A percentile compares a stretch with the other conserved stretches of the same genome.
These are phyloP conservation scores for Neogobius melanostomus DNA, from an alignment of 2,113 vertebrate genomes.

Conservation along the genomic window DNA sequence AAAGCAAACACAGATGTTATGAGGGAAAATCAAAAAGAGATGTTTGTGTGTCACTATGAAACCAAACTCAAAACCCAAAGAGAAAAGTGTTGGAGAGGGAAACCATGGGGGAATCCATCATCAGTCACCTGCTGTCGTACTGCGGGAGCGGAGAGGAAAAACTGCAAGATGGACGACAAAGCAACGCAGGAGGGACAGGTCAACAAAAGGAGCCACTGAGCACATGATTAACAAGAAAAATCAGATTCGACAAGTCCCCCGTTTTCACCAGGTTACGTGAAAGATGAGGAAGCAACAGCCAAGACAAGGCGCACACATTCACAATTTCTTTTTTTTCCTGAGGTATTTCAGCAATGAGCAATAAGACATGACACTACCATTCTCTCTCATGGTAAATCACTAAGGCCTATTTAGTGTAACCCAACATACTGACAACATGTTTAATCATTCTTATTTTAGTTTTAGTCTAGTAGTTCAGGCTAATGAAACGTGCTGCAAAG, in stretches of 20 bases:
- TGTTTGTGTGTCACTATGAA: slow-evolving; percentile 60
- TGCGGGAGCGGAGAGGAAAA: slow-evolving; percentile 95
- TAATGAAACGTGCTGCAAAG: too few species aligned
- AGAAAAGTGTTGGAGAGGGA: slow-evolving; percentile 29
- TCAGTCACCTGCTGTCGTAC: slow-evolving; percentile 96
- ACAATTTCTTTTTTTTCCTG: too few species aligned
- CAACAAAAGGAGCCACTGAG: slow-evolving; percentile 52
- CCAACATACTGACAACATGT: too few species aligned
- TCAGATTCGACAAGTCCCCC: slow-evolving; percentile 8
- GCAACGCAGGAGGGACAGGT: slow-evolving; percentile 83
- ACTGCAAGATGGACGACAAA: slow-evolving; percentile 87
- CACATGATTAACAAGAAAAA: slow-evolving; percentile 13
- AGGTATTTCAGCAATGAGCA: too few species aligned
- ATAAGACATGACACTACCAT: not conserved
- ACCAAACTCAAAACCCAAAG: slow-evolving; percentile 28
- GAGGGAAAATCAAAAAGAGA: slow-evolving; percentile 35
- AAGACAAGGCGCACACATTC: not conserved
- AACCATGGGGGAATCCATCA: slow-evolving; percentile 52
- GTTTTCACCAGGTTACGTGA: not conserved
- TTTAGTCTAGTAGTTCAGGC: too few species aligned
- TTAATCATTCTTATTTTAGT: too few species aligned
- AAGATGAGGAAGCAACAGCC: slow-evolving; percentile 5
- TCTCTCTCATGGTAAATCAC: not conserved
- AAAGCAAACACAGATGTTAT: slow-evolving; percentile 58
- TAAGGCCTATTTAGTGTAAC: not conserved